Conservation (phyloP, 2,888 invertebrate species). For the Drosophila siamana region DNA sequence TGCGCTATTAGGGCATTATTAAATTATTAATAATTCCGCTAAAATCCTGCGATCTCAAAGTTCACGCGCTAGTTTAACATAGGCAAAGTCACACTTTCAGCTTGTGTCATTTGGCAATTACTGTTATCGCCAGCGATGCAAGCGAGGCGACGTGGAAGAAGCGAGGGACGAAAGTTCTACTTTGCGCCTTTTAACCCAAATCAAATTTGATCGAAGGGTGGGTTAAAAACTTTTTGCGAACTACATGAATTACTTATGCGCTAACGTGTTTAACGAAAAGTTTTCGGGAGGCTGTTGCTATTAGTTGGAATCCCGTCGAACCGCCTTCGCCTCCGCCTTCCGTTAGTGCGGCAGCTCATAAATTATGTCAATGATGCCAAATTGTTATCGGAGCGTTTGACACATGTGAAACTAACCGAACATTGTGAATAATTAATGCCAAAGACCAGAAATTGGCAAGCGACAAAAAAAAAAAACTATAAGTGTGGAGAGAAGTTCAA, state of each 20-base stretch:
- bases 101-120: constrained; percentile 15
- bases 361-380: constrained; percentile 68
- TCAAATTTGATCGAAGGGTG: constrained; percentile 26
- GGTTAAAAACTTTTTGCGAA: constrained; percentile 44
- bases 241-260: constrained; percentile 48
- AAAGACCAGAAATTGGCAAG: constrained; percentile 20
- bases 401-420: constrained; percentile 58
- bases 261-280: constrained; percentile 45
- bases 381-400: constrained; percentile 71
- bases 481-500: constrained; percentile 37
- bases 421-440: constrained; percentile 71
- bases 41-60: no score
- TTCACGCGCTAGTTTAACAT: background rate
- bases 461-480: background rate
- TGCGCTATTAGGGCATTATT: no score
- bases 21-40: background rate
- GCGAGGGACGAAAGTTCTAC: background rate
- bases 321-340: background rate
- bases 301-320: constrained; percentile 10
- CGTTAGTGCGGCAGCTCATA: constrained; percentile 46
- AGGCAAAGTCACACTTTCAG: background rate
- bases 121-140: constrained; percentile 10
- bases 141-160: background rate
- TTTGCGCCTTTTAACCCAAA: constrained; percentile 37
- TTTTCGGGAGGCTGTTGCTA: constrained; percentile 24